These are phyloP conservation scores for Conus betulinus DNA, from an alignment of 1,140 invertebrate genomes.

Conservation along the genomic window DNA sequence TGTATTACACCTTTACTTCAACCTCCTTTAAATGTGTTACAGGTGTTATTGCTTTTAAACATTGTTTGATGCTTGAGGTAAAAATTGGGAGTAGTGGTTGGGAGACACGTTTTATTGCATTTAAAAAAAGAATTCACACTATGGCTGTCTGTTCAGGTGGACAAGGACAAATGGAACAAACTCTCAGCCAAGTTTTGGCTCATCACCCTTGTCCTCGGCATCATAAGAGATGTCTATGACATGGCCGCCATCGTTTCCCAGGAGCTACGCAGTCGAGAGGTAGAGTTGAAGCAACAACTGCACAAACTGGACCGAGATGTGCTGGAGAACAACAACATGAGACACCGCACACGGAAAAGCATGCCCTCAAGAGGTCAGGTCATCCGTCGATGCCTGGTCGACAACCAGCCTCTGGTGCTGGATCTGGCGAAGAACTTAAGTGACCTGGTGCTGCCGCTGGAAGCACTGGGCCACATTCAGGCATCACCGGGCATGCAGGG, in stretches of 20 bases:
- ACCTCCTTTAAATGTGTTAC: too few relatives aligned
- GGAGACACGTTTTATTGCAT: too few relatives aligned
- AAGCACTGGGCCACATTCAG: conserved; percentile 85
- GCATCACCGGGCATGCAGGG: conserved; percentile 86
- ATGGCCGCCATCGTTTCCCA: conserved; percentile 80
- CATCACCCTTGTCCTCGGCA: conserved; percentile 82
- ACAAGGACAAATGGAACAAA: conserved; percentile 85
- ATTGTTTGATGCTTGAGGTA: too few relatives aligned
- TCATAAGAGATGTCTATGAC: conserved; percentile 88
- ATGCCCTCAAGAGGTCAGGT: conserved; percentile 7
- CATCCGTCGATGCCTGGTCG: conserved; percentile 51
- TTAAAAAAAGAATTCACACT: neutral
- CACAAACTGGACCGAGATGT: conserved; percentile 75
- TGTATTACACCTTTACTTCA: too few relatives aligned
- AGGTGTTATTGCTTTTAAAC: too few relatives aligned
- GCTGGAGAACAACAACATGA: neutral
- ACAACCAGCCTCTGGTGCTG: conserved; percentile 79
- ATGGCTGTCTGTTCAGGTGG: conserved; percentile 74
- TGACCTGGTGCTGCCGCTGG: conserved; percentile 89
- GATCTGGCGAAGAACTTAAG: conserved; percentile 90
- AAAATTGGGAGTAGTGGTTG: too few relatives aligned
- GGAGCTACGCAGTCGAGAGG: conserved; percentile 58
- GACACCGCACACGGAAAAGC: neutral
- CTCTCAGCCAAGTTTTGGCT: conserved; percentile 84
- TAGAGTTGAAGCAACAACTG: conserved; percentile 52